These are phyloP conservation scores for Propithecus deckenii DNA, from an alignment of 2,797 vertebrate genomes.

Conservation along the genomic window DNA sequence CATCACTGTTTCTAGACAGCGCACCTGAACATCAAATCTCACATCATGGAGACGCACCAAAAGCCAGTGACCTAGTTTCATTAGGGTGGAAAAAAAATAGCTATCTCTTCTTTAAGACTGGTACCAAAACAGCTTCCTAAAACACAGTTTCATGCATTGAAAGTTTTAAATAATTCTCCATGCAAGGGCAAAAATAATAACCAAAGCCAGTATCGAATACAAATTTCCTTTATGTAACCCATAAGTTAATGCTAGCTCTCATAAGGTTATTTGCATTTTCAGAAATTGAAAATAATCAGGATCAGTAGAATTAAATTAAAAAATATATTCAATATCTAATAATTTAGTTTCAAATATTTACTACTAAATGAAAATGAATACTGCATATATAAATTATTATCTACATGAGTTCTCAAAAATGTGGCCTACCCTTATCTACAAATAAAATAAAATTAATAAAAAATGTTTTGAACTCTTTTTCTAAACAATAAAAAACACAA, in stretches of 20 bases:
- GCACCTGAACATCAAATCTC: slow-evolving; percentile 76
- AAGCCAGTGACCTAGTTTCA: slow-evolving; percentile 78
- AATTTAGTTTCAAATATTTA: neutral
- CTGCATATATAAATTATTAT: slow-evolving; percentile 19
- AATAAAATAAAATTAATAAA: slow-evolving; percentile 82
- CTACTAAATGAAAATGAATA: neutral
- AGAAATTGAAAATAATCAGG: neutral
- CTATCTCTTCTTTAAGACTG: slow-evolving; percentile 75
- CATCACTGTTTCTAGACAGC: slow-evolving; percentile 80
- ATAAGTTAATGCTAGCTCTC: neutral
- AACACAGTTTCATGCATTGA: slow-evolving; percentile 14
- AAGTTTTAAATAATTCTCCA: slow-evolving; percentile 45
- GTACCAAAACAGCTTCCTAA: slow-evolving; percentile 75
- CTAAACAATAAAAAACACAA: slow-evolving; percentile 64
- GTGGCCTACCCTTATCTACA: slow-evolving; percentile 71
- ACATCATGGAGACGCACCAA: slow-evolving; percentile 75
- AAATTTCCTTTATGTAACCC: neutral
- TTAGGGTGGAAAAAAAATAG: slow-evolving; percentile 77
- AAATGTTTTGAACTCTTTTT: slow-evolving; percentile 79
- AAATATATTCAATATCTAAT: neutral
- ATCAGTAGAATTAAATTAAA: neutral
- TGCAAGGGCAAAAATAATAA: neutral
- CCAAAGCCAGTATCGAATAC: neutral
- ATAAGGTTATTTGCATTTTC: neutral
- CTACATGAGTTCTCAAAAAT: slow-evolving; percentile 74